Percentiles rank a stretch among this genome's conserved stretches.
phyloP scores from a whole-genome alignment of 1,140 invertebrate species.

The Conus betulinus region DNA sequence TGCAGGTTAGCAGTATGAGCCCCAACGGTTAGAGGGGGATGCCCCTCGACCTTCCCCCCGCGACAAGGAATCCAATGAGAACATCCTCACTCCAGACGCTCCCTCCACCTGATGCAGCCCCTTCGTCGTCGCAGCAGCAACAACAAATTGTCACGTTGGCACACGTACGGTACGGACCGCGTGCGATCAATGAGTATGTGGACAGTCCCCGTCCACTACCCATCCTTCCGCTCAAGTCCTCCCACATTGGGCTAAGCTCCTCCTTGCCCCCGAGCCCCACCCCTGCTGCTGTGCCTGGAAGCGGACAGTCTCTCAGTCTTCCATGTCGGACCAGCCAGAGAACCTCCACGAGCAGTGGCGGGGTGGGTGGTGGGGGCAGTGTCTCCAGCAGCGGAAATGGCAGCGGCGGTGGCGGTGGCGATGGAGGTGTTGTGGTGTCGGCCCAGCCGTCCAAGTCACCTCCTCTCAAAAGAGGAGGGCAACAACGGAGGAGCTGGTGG shows the following conservation, averaged over 20 bases:
- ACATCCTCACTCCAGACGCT: constrained; percentile 50
- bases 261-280: constrained; percentile 41
- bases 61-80: constrained; percentile 35
- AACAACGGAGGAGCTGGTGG: background rate
- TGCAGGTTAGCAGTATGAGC: constrained; percentile 23
- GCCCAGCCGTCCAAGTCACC: constrained; percentile 62
- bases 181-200: constrained; percentile 72
- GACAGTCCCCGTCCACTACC: constrained; percentile 62
- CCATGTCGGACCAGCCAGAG: constrained; percentile 1
- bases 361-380: background rate
- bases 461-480: constrained; percentile 64
- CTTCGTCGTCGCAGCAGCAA: background rate
- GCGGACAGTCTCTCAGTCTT: constrained; percentile 14
- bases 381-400: background rate
- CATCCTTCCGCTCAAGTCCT: constrained; percentile 43
- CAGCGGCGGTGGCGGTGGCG: constrained; percentile 24
- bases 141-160: constrained; percentile 63
- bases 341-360: background rate
- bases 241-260: constrained; percentile 34
- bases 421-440: constrained; percentile 45
- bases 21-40: constrained; percentile 25
- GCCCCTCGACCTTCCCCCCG: background rate
- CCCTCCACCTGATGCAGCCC: constrained; percentile 46
- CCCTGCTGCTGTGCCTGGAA: background rate
- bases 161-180: constrained; percentile 66